Evolutionary conservation across 2,888 invertebrate genomes (phyloP).

Genomic region (Pantelozetes paolii): DNA sequence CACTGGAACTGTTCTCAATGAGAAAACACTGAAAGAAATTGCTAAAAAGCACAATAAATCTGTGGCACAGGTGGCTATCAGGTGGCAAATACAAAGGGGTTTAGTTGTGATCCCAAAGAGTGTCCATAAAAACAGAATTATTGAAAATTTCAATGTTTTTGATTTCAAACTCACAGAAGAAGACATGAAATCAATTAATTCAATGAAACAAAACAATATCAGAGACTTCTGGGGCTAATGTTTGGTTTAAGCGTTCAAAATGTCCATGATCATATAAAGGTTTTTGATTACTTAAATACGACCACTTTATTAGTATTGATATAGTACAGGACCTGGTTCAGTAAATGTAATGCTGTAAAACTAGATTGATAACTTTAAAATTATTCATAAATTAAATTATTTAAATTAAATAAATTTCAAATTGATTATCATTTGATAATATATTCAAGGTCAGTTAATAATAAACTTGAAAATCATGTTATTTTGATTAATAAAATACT

Average conservation of each 20-base stretch:
- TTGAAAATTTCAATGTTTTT: conserved; percentile 66
- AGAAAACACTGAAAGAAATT: conserved; percentile 61
- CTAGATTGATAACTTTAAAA: no score
- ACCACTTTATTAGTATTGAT: conserved; percentile 57
- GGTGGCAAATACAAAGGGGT: conserved; percentile 65
- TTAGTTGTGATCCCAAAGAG: conserved; percentile 77
- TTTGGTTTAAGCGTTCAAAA: not conserved
- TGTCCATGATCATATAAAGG: not conserved
- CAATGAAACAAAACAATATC: not conserved
- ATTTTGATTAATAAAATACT: no score
- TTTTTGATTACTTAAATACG: not conserved
- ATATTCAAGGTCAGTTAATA: no score
- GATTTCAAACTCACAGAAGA: conserved; percentile 68
- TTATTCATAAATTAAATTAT: no score
- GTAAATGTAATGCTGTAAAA: no score
- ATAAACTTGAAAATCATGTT: no score
- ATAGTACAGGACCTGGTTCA: no score
- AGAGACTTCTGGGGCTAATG: not conserved
- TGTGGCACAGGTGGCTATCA: conserved; percentile 63
- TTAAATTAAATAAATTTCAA: no score
- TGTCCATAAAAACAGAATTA: conserved; percentile 67
- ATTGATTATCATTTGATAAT: no score
- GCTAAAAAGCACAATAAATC: conserved; percentile 65
- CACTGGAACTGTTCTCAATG: conserved; percentile 60
- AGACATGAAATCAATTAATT: conserved; percentile 57